These are phyloP conservation scores for Syngnathus floridae DNA, from an alignment of 2,113 vertebrate genomes.

Conservation along the genomic window DNA sequence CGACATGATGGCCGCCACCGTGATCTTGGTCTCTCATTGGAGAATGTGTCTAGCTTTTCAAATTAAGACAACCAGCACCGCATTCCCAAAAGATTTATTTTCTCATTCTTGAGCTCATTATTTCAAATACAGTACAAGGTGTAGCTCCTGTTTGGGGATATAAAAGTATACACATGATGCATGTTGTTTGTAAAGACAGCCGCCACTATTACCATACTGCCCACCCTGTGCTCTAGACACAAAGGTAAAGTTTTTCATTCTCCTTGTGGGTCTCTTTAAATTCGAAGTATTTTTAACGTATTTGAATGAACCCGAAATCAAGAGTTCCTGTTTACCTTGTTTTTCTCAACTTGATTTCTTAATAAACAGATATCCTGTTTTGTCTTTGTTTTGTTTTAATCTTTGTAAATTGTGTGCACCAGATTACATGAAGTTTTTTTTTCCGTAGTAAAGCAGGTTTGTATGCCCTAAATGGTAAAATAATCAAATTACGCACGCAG, in stretches of 20 bases:
- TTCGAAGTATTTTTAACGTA: conserved; percentile 52
- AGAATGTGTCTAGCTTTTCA: conserved; percentile 21
- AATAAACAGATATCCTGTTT: conserved; percentile 71
- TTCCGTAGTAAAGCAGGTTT: too few relatives aligned
- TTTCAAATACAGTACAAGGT: conserved; percentile 12
- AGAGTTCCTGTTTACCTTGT: conserved; percentile 52
- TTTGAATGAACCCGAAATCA: conserved; percentile 54
- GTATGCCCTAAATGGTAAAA: too few relatives aligned
- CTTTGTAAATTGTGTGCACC: neutral
- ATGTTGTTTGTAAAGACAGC: conserved; percentile 53
- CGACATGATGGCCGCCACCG: conserved; percentile 76
- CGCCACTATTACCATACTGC: conserved; percentile 7
- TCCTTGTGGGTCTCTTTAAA: conserved; percentile 26
- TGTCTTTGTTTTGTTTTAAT: neutral
- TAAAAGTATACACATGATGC: conserved; percentile 27
- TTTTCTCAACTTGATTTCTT: conserved; percentile 72
- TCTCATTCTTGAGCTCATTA: conserved; percentile 25
- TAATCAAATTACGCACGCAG: too few relatives aligned
- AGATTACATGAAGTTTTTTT: too few relatives aligned
- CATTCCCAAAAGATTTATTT: conserved; percentile 4
- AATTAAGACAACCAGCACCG: conserved; percentile 7
- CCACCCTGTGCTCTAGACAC: conserved; percentile 32
- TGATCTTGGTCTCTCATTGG: conserved; percentile 29
- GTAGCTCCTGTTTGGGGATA: conserved; percentile 33
- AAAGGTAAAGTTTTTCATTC: conserved; percentile 40